Conservation (phyloP, 2,113 vertebrate species). For the Tichodroma muraria region DNA sequence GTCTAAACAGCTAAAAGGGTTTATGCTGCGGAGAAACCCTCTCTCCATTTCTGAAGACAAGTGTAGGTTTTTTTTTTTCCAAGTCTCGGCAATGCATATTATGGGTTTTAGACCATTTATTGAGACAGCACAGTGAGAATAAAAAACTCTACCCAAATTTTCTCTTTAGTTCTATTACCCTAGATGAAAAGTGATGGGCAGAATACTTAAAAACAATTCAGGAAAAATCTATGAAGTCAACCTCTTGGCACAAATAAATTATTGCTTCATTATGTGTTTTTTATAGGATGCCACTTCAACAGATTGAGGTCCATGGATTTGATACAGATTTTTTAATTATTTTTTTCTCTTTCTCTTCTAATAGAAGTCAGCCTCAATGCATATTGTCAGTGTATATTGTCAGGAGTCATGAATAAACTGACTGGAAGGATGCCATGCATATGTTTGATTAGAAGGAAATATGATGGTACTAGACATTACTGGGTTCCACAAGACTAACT, state of each 20-base stretch:
- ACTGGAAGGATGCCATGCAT: constrained; percentile 32
- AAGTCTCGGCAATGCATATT: fast-evolving
- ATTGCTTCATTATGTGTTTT: neutral
- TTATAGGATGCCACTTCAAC: neutral
- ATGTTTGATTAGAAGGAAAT: constrained; percentile 45
- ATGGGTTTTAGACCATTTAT: neutral
- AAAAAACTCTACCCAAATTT: neutral
- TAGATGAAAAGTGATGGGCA: neutral
- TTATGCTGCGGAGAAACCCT: neutral
- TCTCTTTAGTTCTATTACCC: neutral
- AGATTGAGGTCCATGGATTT: neutral
- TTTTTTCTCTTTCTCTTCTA: neutral
- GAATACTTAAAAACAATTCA: neutral
- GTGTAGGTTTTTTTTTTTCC: neutral
- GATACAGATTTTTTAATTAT: neutral
- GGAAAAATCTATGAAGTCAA: neutral
- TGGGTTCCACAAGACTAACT: constrained; percentile 38
- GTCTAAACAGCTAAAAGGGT: neutral
- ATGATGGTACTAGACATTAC: constrained; percentile 26
- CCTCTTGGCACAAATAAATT: neutral
- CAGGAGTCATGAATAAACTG: constrained; percentile 36
- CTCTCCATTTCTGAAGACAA: neutral
- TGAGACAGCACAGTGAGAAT: neutral
- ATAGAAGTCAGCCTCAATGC: neutral
- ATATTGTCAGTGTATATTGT: constrained; percentile 16